A percentile compares a stretch with the other conserved stretches of the same genome.
Conservation (phyloP, 2,113 vertebrate species). For the Mirza zaza region DNA sequence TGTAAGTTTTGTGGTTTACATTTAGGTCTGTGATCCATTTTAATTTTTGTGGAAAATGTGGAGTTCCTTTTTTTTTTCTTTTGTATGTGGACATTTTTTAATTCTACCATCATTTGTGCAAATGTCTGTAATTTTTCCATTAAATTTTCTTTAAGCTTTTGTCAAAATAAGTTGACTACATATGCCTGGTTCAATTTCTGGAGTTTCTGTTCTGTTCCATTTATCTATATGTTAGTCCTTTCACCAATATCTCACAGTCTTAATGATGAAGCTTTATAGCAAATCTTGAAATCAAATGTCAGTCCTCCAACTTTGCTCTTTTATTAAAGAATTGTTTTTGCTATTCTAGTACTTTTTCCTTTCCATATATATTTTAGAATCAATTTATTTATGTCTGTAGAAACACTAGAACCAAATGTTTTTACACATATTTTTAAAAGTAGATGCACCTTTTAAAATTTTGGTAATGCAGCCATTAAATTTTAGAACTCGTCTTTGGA, state of each 20-base stretch:
- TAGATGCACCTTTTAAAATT: neutral
- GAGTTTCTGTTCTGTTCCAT: neutral
- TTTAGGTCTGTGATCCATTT: neutral
- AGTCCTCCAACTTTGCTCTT: neutral
- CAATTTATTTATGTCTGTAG: neutral
- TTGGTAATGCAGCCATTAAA: neutral
- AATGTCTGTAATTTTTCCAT: neutral
- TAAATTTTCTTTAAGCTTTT: neutral
- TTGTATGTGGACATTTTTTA: neutral
- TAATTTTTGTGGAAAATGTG: neutral
- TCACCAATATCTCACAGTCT: neutral
- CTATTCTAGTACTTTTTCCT: neutral
- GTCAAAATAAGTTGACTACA: neutral
- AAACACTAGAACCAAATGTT: neutral
- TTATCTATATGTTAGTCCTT: neutral
- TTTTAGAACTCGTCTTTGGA: neutral
- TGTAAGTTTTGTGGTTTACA: neutral
- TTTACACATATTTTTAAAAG: constrained; percentile 10
- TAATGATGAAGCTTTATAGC: neutral
- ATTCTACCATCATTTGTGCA: neutral
- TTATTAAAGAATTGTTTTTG: neutral
- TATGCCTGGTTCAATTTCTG: neutral
- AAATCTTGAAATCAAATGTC: neutral
- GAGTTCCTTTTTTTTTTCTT: neutral
- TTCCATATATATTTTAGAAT: neutral